phyloP scores from a whole-genome alignment of 2,797 vertebrate genomes.

The Melanotaenia nigrans region DNA sequence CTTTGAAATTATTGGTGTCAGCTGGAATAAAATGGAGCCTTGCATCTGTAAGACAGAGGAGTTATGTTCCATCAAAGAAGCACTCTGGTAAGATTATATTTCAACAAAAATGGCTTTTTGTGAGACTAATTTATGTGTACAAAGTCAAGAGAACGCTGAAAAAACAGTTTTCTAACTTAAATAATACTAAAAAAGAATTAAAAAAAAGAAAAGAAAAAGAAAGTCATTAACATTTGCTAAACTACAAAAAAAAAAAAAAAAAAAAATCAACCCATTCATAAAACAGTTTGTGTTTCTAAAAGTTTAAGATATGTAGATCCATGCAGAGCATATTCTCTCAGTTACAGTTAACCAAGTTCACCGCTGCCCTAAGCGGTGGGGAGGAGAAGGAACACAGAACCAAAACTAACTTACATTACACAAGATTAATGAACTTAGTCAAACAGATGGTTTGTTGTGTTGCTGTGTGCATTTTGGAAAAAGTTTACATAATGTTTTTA shows the following conservation, averaged over 20 bases:
- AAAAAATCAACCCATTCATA: too few relatives aligned
- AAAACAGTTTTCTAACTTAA: neutral
- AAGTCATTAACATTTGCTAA: neutral
- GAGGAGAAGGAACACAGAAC: neutral
- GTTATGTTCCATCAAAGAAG: slow-evolving; percentile 34
- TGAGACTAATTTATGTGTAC: slow-evolving; percentile 10
- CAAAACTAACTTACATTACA: neutral
- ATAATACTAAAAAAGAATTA: neutral
- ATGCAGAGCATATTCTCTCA: neutral
- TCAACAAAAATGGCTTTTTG: slow-evolving; percentile 8
- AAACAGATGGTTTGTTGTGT: too few relatives aligned
- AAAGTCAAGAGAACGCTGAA: slow-evolving; percentile 15
- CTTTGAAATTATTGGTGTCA: slow-evolving; percentile 70
- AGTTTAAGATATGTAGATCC: neutral
- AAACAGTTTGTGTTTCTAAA: too few relatives aligned
- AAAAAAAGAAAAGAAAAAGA: neutral
- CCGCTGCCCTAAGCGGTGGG: neutral
- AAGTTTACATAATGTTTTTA: too few relatives aligned
- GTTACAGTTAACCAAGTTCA: neutral
- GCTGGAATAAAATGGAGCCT: slow-evolving; percentile 67
- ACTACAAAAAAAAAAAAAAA: too few relatives aligned
- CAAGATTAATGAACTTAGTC: too few relatives aligned
- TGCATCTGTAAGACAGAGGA: slow-evolving; percentile 38
- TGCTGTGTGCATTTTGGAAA: too few relatives aligned
- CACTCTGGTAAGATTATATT: slow-evolving; percentile 11